Evolutionary conservation across 2,888 invertebrate genomes (phyloP).

Genomic region (Philopedon plagiatum): DNA sequence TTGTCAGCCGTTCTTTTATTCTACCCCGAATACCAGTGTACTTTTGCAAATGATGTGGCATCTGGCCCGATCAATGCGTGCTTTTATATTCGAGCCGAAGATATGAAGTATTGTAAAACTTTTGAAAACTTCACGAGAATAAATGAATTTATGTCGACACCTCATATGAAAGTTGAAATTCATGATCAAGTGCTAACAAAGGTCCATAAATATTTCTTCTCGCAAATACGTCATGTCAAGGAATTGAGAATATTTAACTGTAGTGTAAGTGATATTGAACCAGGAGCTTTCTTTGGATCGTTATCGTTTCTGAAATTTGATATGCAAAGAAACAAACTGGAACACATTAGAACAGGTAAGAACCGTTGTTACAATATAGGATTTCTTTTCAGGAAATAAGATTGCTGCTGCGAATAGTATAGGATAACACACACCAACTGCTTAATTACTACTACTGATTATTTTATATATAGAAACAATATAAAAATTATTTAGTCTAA

Average conservation of each 20-base stretch:
- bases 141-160: constrained; percentile 38
- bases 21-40: neutral
- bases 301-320: constrained; percentile 40
- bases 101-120: constrained; percentile 28
- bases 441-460: too few relatives aligned
- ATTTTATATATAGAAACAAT: too few relatives aligned
- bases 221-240: constrained; percentile 24
- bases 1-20: constrained; percentile 2
- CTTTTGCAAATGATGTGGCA: neutral
- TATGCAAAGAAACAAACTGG: constrained; percentile 33
- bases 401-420: too few relatives aligned
- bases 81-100: constrained; percentile 18
- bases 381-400: too few relatives aligned
- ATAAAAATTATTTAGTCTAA: too few relatives aligned
- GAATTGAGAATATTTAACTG: constrained; percentile 42
- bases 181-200: constrained; percentile 37
- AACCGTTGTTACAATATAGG: too few relatives aligned
- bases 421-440: too few relatives aligned
- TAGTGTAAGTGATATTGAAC: constrained; percentile 33
- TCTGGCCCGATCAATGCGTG: constrained; percentile 28
- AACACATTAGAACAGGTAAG: constrained; percentile 36
- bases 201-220: constrained; percentile 40
- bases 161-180: constrained; percentile 45
- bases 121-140: constrained; percentile 23
- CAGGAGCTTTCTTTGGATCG: constrained; percentile 31